Conservation (phyloP, 2,113 vertebrate genomes). For the Ancistrus triradiatus region DNA sequence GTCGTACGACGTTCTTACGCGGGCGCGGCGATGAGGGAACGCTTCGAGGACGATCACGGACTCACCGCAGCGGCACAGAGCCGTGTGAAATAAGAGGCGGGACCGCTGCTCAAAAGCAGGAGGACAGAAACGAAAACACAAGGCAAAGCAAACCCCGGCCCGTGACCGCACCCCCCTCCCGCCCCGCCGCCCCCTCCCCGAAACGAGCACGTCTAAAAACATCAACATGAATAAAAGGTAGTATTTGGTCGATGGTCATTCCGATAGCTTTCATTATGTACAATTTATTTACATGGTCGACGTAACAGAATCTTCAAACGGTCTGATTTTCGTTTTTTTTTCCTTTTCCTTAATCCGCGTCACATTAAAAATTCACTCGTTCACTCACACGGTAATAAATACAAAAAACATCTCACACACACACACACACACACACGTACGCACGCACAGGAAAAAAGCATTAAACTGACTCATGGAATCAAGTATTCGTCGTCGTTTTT, state of each 20-base stretch:
- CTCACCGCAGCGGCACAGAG: no score
- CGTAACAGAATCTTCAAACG: slow-evolving; percentile 95
- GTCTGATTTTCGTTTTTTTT: slow-evolving; percentile 60
- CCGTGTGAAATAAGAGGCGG: no score
- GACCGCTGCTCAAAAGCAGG: slow-evolving; percentile 66
- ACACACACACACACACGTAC: slow-evolving; percentile 90
- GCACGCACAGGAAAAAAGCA: slow-evolving; percentile 81
- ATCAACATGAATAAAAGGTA: slow-evolving; percentile 87
- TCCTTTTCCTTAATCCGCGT: slow-evolving; percentile 49
- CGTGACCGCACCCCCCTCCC: no score
- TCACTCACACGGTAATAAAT: slow-evolving; percentile 99
- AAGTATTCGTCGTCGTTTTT: slow-evolving; percentile 88
- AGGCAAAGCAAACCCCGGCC: no score
- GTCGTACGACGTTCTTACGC: no score
- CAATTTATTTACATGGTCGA: slow-evolving; percentile 87
- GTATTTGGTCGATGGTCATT: slow-evolving; percentile 99
- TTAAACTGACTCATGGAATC: slow-evolving; percentile 99
- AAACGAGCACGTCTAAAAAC: slow-evolving; percentile 67
- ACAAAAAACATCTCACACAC: slow-evolving; percentile 99
- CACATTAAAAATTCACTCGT: slow-evolving; percentile 87
- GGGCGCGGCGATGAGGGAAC: no score
- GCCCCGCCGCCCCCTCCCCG: no score
- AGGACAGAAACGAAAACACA: slow-evolving; percentile 61
- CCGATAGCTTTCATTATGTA: slow-evolving; percentile 88
- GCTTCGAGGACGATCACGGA: no score